Percentiles rank a stretch among this genome's conserved stretches.
Conservation (phyloP, 1,140 invertebrate genomes). For the Heliconius hermathena region DNA sequence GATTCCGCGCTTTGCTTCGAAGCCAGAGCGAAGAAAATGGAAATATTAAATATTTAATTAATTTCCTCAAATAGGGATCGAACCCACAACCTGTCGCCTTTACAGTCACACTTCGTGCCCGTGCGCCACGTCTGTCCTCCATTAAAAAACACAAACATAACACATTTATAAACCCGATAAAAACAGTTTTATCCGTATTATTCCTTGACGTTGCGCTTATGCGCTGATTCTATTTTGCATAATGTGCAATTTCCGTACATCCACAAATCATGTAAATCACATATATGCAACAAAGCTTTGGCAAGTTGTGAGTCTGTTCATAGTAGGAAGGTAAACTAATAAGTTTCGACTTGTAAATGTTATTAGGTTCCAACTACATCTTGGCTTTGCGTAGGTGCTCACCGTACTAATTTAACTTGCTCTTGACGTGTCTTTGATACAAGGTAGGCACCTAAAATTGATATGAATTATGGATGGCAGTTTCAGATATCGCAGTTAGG, state of each 20-base stretch:
- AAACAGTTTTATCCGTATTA: neutral
- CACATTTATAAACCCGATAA: neutral
- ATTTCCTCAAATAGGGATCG: too few relatives aligned
- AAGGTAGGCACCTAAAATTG: neutral
- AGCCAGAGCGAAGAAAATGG: too few relatives aligned
- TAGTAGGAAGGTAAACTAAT: neutral
- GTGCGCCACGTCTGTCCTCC: too few relatives aligned
- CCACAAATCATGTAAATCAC: neutral
- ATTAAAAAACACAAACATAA: too few relatives aligned
- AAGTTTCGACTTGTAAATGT: neutral
- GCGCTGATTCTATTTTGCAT: slow-evolving; percentile 5
- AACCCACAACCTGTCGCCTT: too few relatives aligned
- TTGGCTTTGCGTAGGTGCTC: neutral
- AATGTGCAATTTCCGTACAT: neutral
- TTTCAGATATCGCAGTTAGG: neutral
- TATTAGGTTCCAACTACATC: neutral
- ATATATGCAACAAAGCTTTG: slow-evolving; percentile 2
- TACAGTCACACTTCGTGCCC: too few relatives aligned
- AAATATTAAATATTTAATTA: too few relatives aligned
- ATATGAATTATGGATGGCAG: neutral
- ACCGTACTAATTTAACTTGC: slow-evolving; percentile 6
- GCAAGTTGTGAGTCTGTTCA: neutral
- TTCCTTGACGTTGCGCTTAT: neutral
- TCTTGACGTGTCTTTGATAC: neutral
- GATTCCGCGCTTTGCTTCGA: too few relatives aligned